Base-by-base conservation (phyloP, 2,113 vertebrate species). In the Osmerus eperlanus region DNA sequence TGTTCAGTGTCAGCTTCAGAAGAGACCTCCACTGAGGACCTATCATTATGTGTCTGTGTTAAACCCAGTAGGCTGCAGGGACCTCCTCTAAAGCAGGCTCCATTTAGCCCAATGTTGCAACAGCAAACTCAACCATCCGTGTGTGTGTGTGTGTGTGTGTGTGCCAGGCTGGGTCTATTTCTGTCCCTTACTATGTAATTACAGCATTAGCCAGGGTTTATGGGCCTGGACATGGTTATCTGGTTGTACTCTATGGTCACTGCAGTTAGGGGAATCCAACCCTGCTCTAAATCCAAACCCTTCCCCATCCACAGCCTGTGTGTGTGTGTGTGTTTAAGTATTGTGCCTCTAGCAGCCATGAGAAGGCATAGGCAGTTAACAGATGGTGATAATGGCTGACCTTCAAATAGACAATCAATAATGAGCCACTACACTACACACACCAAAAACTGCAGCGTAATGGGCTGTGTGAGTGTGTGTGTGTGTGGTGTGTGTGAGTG, bases 141-240 rank as follows among this genome's bases (percentile, higher is more conserved):
- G 41, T 69, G 58, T 28, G 68, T 61, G 56, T 61, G 56, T 61
- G 59, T 71, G 70, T 56, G 9, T 65, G 4, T 55, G 64, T 85
- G 78, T 82, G 68, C 81, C 81, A 79, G 82, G 81, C 82, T 76
- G 83, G 67, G 80, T 83, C 86, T 89, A 86, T 88, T 88, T 86
- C 80, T 76, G 73, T 74, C 70, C 73, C 70, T 76, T 78, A 74
- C 74, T 78, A 74, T 88, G 47, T 88, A 89, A 90, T 89, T 89
- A 88, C 68, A 77, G 77, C 36, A 60, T n/a, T 62, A 74, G 64
- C 61, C 29, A 70, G 80, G 58, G 78, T 86, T 87, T 87, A 81
- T 77, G 74, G 32, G 32, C 32, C 62, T 64, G 29, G 29, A 64
- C 11, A 41, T 65, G 25, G 63, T n/a, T 36, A 41, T 16, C 4